Conservation (phyloP, 2,888 invertebrate species). For the Notodromas monacha region DNA sequence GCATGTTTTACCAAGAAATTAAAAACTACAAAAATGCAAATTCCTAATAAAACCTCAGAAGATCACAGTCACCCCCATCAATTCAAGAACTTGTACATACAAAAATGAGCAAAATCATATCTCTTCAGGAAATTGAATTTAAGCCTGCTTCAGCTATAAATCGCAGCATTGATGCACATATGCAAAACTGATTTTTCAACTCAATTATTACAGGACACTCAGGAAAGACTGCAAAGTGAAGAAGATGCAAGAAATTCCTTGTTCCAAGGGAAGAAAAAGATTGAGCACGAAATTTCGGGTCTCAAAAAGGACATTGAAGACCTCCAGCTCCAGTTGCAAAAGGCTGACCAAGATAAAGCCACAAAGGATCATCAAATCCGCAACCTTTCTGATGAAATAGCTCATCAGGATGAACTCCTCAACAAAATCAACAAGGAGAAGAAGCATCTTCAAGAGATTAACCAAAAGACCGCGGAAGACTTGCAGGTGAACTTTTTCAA, state of each 20-base stretch:
- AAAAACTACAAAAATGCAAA: too few species aligned
- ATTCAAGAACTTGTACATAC: too few species aligned
- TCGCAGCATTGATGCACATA: too few species aligned
- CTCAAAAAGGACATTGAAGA: constrained; percentile 94
- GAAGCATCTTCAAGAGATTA: constrained; percentile 78
- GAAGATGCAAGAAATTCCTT: constrained; percentile 85
- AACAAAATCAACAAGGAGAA: constrained; percentile 97
- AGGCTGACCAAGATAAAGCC: constrained; percentile 76
- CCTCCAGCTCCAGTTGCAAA: constrained; percentile 60
- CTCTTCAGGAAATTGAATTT: too few species aligned
- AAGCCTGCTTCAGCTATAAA: too few species aligned
- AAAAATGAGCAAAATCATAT: too few species aligned
- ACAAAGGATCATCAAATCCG: constrained; percentile 96
- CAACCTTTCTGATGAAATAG: constrained; percentile 93
- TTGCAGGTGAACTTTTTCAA: too few species aligned
- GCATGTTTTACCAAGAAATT: too few species aligned
- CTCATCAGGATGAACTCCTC: constrained; percentile 96
- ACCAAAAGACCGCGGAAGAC: constrained; percentile 71
- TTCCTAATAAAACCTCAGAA: too few species aligned
- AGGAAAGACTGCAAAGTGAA: constrained; percentile 83
- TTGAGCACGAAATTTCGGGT: constrained; percentile 70
- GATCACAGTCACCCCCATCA: too few species aligned
- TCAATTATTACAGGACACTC: constrained; percentile 50
- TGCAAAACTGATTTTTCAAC: too few species aligned
- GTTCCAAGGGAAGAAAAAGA: constrained; percentile 80